Evolutionary conservation across 2,888 invertebrate genomes (phyloP), one percentile per base, ranked within the genome.

Genomic region (Axea sp.): DNA sequence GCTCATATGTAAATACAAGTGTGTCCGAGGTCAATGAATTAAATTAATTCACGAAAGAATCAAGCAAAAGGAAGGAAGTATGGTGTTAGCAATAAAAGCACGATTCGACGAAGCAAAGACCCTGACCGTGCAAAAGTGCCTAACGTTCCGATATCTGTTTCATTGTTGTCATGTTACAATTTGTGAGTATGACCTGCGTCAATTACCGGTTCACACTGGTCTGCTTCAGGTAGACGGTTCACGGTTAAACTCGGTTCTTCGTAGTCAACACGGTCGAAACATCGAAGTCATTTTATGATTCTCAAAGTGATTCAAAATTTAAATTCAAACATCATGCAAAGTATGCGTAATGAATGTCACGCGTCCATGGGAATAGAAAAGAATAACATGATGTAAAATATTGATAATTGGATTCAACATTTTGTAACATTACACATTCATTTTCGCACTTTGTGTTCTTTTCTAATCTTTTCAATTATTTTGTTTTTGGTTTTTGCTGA

Each of bases 51-150:
- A 11, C 5, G 30, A 12, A 39, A 3, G 22, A 28, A 37, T 1
- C 19, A 35, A 43, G 11, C 17, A 26, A 24, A 41, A 33, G n/a
- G 14, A 15, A 45, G 3, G 7, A 39, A 51, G 5, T 11, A 59
- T n/a, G 17, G 43, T 49, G 19, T 51, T 55, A 55, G 57, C 64
- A 43, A 59, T 64, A 59, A 53, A 68, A 37, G 24, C 14, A 51
- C 26, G 26, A 67, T 55, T 47, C 31, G 47, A 47, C 17, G 45
- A 43, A 37, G 53, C 22, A 22, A 11, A 53, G 43, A 53, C 14
- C 59, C 59, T 60, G 73, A 47, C 51, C 76, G 77, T 78, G 78
- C 78, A 80, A 80, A 82, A 82, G 82, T 82, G 82, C 82, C 82
- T 82, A 79, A 73, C 77, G 76, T 77, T 80, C 72, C 71, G 45